Evolutionary conservation across 92 coral and sea anemone genomes (phyloP).

Genomic region (Anthopleura xanthogrammica): DNA sequence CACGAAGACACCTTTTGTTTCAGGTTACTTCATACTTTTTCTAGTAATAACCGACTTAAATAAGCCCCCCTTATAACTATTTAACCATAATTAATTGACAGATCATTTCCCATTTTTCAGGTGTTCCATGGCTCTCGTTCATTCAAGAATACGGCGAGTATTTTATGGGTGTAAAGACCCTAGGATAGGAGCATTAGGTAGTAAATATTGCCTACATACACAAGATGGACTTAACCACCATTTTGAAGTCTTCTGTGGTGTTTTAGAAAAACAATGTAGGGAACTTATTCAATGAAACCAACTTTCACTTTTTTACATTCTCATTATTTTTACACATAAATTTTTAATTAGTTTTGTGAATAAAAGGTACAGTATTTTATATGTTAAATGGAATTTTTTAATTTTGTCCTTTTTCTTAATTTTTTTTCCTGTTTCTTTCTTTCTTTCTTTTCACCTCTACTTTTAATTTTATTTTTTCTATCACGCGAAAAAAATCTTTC

Average conservation of each 20-base stretch:
- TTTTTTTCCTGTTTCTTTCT: too few relatives aligned
- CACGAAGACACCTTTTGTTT: too few relatives aligned
- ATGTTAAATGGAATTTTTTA: too few relatives aligned
- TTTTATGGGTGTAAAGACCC: constrained; percentile 71
- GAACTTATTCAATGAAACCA: background rate
- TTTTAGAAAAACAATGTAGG: constrained; percentile 66
- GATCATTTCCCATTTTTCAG: constrained; percentile 31
- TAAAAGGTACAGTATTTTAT: too few relatives aligned
- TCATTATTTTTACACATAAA: background rate
- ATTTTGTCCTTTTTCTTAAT: too few relatives aligned
- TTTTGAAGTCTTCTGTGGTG: constrained; percentile 78
- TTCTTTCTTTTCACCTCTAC: too few relatives aligned
- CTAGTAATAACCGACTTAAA: too few relatives aligned
- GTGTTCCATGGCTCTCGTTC: constrained; percentile 98
- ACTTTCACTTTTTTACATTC: background rate
- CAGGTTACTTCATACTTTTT: too few relatives aligned
- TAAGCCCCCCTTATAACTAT: too few relatives aligned
- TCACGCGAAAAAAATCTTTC: too few relatives aligned
- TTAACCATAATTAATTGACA: background rate
- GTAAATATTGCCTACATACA: constrained; percentile 76
- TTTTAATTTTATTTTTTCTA: too few relatives aligned
- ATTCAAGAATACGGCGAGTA: constrained; percentile 89
- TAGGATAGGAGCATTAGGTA: constrained; percentile 74
- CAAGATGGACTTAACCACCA: constrained; percentile 88
- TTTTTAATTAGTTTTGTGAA: background rate